phyloP scores from a whole-genome alignment of 2,888 invertebrate genomes.

The Clivina fossor region DNA sequence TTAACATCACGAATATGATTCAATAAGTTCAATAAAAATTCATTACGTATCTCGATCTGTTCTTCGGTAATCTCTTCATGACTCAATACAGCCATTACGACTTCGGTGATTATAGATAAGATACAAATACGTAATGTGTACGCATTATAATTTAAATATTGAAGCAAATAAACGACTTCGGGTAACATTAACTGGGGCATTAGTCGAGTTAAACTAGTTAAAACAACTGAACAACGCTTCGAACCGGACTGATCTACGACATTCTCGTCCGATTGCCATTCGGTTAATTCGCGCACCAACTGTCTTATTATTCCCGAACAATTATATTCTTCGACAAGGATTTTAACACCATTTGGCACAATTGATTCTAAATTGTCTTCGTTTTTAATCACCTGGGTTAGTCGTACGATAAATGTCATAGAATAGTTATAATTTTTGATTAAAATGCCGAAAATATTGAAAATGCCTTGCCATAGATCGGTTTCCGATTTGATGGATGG shows the following conservation, averaged over 20 bases:
- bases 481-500: conserved; percentile 64
- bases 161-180: conserved; percentile 48
- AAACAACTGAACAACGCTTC: conserved; percentile 45
- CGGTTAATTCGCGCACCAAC: conserved; percentile 72
- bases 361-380: conserved; percentile 71
- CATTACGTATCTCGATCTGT: conserved; percentile 69
- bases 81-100: conserved; percentile 70
- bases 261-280: conserved; percentile 63
- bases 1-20: conserved; percentile 84
- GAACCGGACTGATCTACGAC: conserved; percentile 53
- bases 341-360: conserved; percentile 70
- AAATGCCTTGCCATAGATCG: conserved; percentile 67
- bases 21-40: conserved; percentile 75
- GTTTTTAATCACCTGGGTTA: conserved; percentile 73
- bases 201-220: conserved; percentile 48
- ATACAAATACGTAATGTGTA: conserved; percentile 77
- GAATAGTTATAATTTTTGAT: conserved; percentile 85
- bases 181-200: conserved; percentile 51
- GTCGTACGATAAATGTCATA: conserved; percentile 71
- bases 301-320: conserved; percentile 71
- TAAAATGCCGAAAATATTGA: conserved; percentile 77
- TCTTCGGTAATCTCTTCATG: conserved; percentile 71
- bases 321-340: conserved; percentile 67
- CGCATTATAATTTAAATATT: conserved; percentile 51
- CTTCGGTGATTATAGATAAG: conserved; percentile 79